phyloP scores from a whole-genome alignment of 2,888 invertebrate genomes.

The Arge pagana region DNA sequence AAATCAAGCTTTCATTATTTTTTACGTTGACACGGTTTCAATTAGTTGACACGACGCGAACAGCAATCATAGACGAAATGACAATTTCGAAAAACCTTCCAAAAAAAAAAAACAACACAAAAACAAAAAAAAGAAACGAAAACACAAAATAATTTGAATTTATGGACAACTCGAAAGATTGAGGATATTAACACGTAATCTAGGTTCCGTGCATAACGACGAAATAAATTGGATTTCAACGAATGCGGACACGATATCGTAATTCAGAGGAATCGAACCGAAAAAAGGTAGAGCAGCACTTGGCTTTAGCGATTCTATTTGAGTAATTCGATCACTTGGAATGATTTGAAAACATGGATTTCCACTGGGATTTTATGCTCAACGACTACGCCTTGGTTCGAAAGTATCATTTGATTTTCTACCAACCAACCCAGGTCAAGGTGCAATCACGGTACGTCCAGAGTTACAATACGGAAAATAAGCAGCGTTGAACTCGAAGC shows the following conservation, averaged over 20 bases:
- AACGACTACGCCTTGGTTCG: neutral
- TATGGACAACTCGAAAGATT: conserved; percentile 9
- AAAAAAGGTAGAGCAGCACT: too few relatives aligned
- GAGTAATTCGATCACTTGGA: neutral
- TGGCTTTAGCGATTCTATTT: conserved; percentile 7
- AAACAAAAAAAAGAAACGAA: neutral
- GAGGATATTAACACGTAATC: conserved; percentile 14
- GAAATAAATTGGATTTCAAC: too few relatives aligned
- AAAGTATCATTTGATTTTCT: conserved; percentile 8
- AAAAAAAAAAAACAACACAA: neutral
- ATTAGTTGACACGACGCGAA: conserved; percentile 19
- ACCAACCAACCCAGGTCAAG: neutral
- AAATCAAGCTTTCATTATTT: conserved; percentile 20
- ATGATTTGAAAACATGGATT: neutral
- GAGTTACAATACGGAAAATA: neutral
- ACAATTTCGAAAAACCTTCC: neutral
- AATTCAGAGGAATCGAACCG: too few relatives aligned
- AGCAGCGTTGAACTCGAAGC: conserved; percentile 1
- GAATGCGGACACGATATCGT: too few relatives aligned
- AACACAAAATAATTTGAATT: conserved; percentile 7
- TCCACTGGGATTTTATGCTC: conserved; percentile 7
- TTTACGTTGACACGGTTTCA: conserved; percentile 14
- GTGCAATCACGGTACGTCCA: neutral
- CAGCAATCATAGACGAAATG: conserved; percentile 6
- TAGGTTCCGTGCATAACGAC: too few relatives aligned